A percentile compares a stretch with the other conserved stretches of the same genome.
Evolutionary conservation across 2,888 invertebrate genomes (phyloP).

Genomic region (Embidobia sp.): DNA sequence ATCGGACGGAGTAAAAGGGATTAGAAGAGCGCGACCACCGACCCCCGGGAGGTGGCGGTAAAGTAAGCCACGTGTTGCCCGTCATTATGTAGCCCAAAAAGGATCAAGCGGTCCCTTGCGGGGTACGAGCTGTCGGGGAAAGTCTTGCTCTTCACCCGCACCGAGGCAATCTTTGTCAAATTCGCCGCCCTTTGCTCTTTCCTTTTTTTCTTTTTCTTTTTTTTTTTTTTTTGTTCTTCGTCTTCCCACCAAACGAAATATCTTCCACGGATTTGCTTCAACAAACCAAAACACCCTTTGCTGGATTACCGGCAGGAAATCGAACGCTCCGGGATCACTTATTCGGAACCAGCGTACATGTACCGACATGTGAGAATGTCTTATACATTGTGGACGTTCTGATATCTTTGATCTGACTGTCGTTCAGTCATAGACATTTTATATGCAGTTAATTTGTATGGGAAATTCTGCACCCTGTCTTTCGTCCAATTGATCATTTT

Average conservation of each 20-base stretch:
- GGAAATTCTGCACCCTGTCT: too few species aligned
- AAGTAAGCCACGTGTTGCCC: slow-evolving; percentile 68
- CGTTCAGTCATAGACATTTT: too few species aligned
- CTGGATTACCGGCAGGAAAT: slow-evolving; percentile 45
- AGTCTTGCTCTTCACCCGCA: slow-evolving; percentile 29
- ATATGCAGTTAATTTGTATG: too few species aligned
- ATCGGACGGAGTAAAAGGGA: slow-evolving; percentile 59
- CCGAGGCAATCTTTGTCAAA: slow-evolving; percentile 19
- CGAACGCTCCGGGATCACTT: slow-evolving; percentile 21
- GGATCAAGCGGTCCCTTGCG: slow-evolving; percentile 69
- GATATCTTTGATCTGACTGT: too few species aligned
- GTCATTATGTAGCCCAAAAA: slow-evolving; percentile 72
- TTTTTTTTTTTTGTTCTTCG: neutral
- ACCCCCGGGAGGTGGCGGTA: slow-evolving; percentile 68
- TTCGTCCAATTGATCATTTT: too few species aligned
- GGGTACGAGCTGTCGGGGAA: slow-evolving; percentile 71
- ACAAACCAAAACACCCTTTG: slow-evolving; percentile 21
- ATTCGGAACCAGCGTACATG: slow-evolving; percentile 24
- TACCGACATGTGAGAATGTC: neutral
- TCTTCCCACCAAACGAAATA: neutral
- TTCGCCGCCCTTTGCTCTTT: slow-evolving; percentile 37
- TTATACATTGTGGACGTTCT: slow-evolving; percentile 1
- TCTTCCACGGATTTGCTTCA: slow-evolving; percentile 22
- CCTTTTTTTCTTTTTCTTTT: neutral
- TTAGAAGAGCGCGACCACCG: slow-evolving; percentile 69